Evolutionary conservation across 2,888 invertebrate genomes (phyloP).

Genomic region (Nomada lathburiana): DNA sequence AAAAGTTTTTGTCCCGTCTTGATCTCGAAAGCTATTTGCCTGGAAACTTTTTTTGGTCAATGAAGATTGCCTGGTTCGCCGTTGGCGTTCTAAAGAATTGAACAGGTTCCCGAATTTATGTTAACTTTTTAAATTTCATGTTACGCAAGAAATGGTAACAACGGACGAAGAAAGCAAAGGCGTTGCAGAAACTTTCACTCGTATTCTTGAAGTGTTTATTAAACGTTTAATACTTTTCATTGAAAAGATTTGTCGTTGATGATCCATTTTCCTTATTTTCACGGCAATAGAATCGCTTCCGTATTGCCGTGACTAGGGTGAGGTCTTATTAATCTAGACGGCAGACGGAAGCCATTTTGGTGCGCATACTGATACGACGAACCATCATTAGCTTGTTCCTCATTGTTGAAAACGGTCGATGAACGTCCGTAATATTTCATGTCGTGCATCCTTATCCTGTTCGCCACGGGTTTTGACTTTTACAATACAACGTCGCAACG

Average conservation of each 20-base stretch:
- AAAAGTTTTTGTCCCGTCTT: not conserved
- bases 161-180: too few relatives aligned
- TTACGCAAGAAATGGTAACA: not conserved
- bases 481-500: constrained; percentile 39
- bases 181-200: constrained; percentile 19
- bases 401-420: constrained; percentile 53
- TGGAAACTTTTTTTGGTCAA: not conserved
- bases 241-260: constrained; percentile 26
- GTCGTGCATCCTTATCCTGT: constrained; percentile 44
- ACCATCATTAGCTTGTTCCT: constrained; percentile 56
- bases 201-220: not conserved
- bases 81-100: too few relatives aligned
- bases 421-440: constrained; percentile 44
- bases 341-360: constrained; percentile 64
- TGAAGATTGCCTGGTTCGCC: too few relatives aligned
- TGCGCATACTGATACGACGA: constrained; percentile 47
- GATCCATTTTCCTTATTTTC: constrained; percentile 38
- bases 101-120: too few relatives aligned
- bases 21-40: not conserved
- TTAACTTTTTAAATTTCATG: too few relatives aligned
- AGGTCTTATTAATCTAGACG: constrained; percentile 51
- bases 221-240: not conserved
- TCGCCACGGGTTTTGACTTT: constrained; percentile 63
- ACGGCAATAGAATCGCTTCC: constrained; percentile 45
- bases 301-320: constrained; percentile 45